Percentiles rank a stretch among this genome's conserved stretches.
phyloP scores from a whole-genome alignment of 2,113 vertebrate species.

The Thunnus thynnus region DNA sequence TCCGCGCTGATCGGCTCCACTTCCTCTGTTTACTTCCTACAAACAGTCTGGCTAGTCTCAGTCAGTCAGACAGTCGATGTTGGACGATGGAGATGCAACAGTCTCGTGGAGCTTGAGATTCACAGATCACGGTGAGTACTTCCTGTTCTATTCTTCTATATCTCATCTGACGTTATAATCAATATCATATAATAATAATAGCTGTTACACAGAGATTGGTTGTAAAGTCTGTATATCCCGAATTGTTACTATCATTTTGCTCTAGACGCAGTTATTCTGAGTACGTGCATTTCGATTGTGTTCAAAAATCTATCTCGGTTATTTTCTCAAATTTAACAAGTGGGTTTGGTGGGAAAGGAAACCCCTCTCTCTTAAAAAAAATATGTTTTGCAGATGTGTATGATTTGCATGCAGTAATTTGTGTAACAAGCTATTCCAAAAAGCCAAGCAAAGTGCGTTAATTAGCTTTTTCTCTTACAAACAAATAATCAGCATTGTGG shows the following conservation, averaged over 20 bases:
- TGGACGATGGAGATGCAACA: conserved; percentile 10
- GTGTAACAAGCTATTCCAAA: background rate
- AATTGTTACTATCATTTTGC: background rate
- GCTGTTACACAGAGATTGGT: background rate
- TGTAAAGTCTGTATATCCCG: background rate
- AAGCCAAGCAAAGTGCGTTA: no score
- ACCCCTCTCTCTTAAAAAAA: background rate
- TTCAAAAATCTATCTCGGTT: background rate
- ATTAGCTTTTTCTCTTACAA: background rate
- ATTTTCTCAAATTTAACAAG: background rate
- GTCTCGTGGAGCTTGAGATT: background rate
- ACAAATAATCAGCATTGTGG: background rate
- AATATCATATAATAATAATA: background rate
- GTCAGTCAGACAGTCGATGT: background rate
- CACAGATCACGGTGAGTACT: conserved; percentile 26
- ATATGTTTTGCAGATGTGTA: background rate
- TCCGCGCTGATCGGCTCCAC: background rate
- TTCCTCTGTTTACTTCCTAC: conserved; percentile 68
- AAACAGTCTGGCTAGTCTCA: background rate
- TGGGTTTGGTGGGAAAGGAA: background rate
- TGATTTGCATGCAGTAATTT: background rate
- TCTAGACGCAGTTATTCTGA: background rate
- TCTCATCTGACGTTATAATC: background rate
- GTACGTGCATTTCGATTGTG: background rate
- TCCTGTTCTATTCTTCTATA: background rate